Evolutionary conservation across 2,113 vertebrate species (phyloP).

Genomic region (Struthidea cinerea): DNA sequence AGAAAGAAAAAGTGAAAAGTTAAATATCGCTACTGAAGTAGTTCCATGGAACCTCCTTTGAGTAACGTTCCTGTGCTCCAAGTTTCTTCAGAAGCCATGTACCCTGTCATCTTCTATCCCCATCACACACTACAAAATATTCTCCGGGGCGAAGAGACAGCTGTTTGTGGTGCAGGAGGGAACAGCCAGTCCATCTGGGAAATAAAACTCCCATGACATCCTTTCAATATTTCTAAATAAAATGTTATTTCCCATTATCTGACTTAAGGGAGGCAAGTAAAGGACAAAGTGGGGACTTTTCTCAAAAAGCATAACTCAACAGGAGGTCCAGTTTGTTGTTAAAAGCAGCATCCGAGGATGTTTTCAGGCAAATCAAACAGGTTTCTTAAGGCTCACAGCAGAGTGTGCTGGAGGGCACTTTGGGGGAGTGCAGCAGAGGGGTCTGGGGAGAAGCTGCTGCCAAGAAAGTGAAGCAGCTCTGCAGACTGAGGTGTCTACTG

Average conservation of each 20-base stretch:
- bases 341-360: not conserved
- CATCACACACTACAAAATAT: not conserved
- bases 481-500: not conserved
- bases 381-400: not conserved
- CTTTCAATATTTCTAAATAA: constrained; percentile 7
- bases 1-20: not conserved
- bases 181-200: not conserved
- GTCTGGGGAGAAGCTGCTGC: not conserved
- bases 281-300: not conserved
- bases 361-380: not conserved
- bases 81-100: not conserved
- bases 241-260: not conserved
- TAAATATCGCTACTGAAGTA: not conserved
- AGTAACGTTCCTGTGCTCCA: not conserved
- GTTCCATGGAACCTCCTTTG: not conserved
- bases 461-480: not conserved
- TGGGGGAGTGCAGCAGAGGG: fast-evolving
- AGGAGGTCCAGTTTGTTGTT: not conserved
- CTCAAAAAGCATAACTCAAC: not conserved
- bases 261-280: not conserved
- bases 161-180: not conserved
- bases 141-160: constrained; percentile 21
- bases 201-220: not conserved
- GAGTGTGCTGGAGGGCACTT: not conserved
- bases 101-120: not conserved